Conservation (phyloP, 30 jellyfish, hydroid and myxozoan species). For the Hydractinia echinata region DNA sequence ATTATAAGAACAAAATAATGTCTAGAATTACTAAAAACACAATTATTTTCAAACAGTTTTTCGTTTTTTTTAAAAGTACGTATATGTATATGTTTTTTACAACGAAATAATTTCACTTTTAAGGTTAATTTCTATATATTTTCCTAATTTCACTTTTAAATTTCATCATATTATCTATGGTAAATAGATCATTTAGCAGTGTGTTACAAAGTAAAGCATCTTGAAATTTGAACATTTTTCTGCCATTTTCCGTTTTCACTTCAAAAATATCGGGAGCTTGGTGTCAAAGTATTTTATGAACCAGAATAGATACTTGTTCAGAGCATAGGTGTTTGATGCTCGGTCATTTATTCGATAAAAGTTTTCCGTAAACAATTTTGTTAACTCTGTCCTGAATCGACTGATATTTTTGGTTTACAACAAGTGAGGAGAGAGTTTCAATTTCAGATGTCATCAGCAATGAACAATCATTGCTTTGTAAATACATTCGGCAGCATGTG, state of each 20-base stretch:
- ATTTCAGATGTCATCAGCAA: too few relatives aligned
- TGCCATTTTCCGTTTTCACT: conserved; percentile 8
- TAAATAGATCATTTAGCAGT: conserved; percentile 3
- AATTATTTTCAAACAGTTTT: too few relatives aligned
- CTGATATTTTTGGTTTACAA: not conserved
- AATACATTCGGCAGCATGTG: conserved; percentile 9
- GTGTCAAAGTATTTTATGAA: conserved; percentile 1
- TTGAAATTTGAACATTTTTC: conserved; percentile 5
- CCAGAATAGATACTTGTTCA: conserved; percentile 6
- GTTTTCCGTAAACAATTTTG: too few relatives aligned
- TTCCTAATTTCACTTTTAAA: conserved; percentile 2
- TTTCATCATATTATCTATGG: conserved; percentile 7
- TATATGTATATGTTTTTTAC: too few relatives aligned
- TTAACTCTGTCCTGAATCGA: conserved; percentile 5
- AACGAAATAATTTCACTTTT: too few relatives aligned
- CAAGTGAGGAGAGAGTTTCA: conserved; percentile 6
- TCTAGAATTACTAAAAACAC: too few relatives aligned
- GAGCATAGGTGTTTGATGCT: conserved; percentile 12
- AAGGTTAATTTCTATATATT: not conserved
- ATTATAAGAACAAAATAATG: too few relatives aligned
- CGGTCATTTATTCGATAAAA: too few relatives aligned
- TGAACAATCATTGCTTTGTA: conserved; percentile 6
- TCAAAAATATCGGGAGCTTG: conserved; percentile 3
- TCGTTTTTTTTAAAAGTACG: too few relatives aligned
- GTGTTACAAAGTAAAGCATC: conserved; percentile 6